Evolutionary conservation across 64 coral and sea anemone species (phyloP), one percentile per base, ranked within the genome.

Genomic region (Stylophora pistillata): DNA sequence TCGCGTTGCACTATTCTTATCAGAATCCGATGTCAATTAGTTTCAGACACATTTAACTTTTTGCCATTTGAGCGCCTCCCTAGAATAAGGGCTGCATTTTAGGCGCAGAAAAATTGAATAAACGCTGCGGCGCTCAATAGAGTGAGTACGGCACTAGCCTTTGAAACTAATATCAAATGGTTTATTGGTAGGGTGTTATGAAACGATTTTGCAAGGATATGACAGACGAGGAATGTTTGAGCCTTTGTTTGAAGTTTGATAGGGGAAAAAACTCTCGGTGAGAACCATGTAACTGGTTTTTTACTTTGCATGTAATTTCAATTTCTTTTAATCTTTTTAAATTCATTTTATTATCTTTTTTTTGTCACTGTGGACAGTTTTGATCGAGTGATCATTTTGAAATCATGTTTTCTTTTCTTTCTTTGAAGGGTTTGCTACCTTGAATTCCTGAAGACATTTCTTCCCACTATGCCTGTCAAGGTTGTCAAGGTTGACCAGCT

Each of bases 371-470:
- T 11, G 25, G 17, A 68, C 10, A 68, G 64, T 68, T 12, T n/a
- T 68, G 20, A 68, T 7, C 11, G 26, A 5, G 26, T 21, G 11
- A 68, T 11, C 0, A 68, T 23, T 10, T n/a, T 9, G 26, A 77
- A 0, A 0, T 10, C 9, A 34, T 58, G 2, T 32, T 13, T n/a
- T 75, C 26, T 30, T 11, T 55, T 85, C 74, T 73, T 14, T 76
- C 71, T 55, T 52, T 84, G 37, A 47, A 91, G 90, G 34, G 73
- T 91, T 59, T 86, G 82, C 61, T 91, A 91, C 74, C 27, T 53
- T 16, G 90, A 91, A n/a, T 91, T 91, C 76, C n/a, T 91, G 21
- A 91, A 91, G 60, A 13, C 55, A 9, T 86, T 86, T 69, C 81
- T 91, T 41, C 90, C 90, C 80, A 86, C 58, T 47, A 78, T 91